Conservation (phyloP, 1,140 invertebrate species). For the Ceratoteleas bidentatus region DNA sequence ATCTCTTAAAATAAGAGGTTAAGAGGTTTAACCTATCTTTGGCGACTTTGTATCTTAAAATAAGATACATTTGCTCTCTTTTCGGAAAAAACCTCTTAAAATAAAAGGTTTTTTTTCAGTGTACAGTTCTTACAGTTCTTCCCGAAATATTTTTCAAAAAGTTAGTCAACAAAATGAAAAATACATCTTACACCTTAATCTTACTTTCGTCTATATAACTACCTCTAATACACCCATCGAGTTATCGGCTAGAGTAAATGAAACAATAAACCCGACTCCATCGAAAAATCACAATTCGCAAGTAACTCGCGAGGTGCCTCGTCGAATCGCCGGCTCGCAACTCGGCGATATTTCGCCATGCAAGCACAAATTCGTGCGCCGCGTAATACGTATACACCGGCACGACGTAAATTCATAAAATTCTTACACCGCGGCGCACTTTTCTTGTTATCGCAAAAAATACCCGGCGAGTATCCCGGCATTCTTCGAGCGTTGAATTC, state of each 20-base stretch:
- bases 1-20: too few relatives aligned
- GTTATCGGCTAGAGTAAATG: background rate
- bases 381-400: slow-evolving; percentile 26
- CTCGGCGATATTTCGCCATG: slow-evolving; percentile 36
- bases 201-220: too few relatives aligned
- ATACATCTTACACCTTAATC: too few relatives aligned
- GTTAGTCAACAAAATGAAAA: too few relatives aligned
- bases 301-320: slow-evolving; percentile 9
- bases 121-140: too few relatives aligned
- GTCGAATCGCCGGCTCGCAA: slow-evolving; percentile 18
- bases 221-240: too few relatives aligned
- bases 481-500: slow-evolving; percentile 44
- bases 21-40: too few relatives aligned
- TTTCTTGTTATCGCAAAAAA: slow-evolving; percentile 49
- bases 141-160: too few relatives aligned
- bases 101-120: too few relatives aligned
- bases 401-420: slow-evolving; percentile 46
- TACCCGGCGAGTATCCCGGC: slow-evolving; percentile 13
- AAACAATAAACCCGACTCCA: slow-evolving; percentile 12
- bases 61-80: too few relatives aligned
- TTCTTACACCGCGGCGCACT: slow-evolving; percentile 34
- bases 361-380: slow-evolving; percentile 38
- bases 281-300: slow-evolving; percentile 20
- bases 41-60: too few relatives aligned
- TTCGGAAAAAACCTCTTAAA: too few relatives aligned